Conservation (phyloP, 2,888 invertebrate genomes). For the Margaritifera margaritifera region DNA sequence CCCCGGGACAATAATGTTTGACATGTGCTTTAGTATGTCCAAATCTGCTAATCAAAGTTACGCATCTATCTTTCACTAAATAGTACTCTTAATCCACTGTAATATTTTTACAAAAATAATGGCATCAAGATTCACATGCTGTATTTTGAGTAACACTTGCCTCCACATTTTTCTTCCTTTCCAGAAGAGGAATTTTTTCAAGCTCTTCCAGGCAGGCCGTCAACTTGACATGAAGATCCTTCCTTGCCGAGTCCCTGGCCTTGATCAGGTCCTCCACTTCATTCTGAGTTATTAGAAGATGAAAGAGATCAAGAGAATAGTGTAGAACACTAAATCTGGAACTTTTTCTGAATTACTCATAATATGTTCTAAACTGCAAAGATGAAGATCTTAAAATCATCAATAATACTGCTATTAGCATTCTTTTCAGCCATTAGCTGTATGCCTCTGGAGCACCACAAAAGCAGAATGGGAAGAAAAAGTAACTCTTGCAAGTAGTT, state of each 20-base stretch:
- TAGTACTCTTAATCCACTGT: too few species aligned
- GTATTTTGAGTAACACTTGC: conserved; percentile 24
- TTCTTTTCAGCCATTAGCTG: neutral
- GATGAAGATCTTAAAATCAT: neutral
- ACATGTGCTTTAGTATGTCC: too few species aligned
- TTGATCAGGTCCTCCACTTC: conserved; percentile 47
- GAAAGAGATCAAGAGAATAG: neutral
- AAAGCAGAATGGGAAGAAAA: neutral
- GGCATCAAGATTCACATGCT: too few species aligned
- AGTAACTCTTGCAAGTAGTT: neutral
- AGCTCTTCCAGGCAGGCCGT: conserved; percentile 49
- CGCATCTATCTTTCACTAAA: too few species aligned
- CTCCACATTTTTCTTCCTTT: conserved; percentile 46
- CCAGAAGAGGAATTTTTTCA: conserved; percentile 48
- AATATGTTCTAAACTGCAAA: neutral
- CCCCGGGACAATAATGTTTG: too few species aligned
- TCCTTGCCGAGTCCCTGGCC: conserved; percentile 44
- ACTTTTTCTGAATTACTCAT: neutral
- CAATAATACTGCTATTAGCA: too few species aligned
- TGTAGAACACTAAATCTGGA: neutral
- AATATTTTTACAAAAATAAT: too few species aligned
- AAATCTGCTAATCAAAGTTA: too few species aligned
- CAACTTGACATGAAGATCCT: conserved; percentile 46
- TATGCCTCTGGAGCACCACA: neutral
- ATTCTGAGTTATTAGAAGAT: conserved; percentile 29